These are phyloP conservation scores for Hypomecis atomaria DNA, from an alignment of 2,888 invertebrate genomes.

Conservation along the genomic window DNA sequence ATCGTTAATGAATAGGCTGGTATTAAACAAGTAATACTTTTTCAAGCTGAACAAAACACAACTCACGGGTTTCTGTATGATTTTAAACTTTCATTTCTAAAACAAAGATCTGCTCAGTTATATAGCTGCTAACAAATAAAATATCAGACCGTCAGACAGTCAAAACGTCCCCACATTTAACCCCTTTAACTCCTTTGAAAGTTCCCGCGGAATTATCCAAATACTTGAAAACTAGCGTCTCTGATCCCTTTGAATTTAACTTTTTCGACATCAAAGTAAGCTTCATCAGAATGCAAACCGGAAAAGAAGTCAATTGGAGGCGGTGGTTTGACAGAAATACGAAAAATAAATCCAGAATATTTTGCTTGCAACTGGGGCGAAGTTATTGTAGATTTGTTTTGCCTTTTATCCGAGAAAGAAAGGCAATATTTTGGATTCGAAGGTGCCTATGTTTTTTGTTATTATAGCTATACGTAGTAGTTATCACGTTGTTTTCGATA, in stretches of 20 bases:
- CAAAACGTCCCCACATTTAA: slow-evolving; percentile 18
- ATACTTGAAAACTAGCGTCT: slow-evolving; percentile 39
- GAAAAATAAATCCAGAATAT: slow-evolving; percentile 24
- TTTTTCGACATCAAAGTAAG: slow-evolving; percentile 43
- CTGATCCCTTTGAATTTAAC: slow-evolving; percentile 42
- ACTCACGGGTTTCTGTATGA: background rate
- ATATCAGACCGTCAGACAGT: slow-evolving; percentile 5
- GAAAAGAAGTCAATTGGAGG: slow-evolving; percentile 41
- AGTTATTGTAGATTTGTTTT: slow-evolving; percentile 18
- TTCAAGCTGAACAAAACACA: too few relatives aligned
- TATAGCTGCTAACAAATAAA: too few relatives aligned
- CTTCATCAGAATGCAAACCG: slow-evolving; percentile 32
- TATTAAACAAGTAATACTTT: too few relatives aligned
- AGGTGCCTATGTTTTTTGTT: too few relatives aligned
- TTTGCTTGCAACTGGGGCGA: slow-evolving; percentile 23
- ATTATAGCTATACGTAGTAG: too few relatives aligned
- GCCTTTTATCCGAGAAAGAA: background rate
- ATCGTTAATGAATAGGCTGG: background rate
- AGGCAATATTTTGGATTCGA: too few relatives aligned
- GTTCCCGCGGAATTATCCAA: slow-evolving; percentile 28
- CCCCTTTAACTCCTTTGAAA: slow-evolving; percentile 26
- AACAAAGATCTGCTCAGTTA: background rate
- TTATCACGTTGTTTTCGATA: too few relatives aligned
- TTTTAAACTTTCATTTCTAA: too few relatives aligned
- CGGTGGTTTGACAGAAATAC: slow-evolving; percentile 38